Conservation (phyloP, 2,113 vertebrate genomes). For the Periophthalmodon schlosseri region DNA sequence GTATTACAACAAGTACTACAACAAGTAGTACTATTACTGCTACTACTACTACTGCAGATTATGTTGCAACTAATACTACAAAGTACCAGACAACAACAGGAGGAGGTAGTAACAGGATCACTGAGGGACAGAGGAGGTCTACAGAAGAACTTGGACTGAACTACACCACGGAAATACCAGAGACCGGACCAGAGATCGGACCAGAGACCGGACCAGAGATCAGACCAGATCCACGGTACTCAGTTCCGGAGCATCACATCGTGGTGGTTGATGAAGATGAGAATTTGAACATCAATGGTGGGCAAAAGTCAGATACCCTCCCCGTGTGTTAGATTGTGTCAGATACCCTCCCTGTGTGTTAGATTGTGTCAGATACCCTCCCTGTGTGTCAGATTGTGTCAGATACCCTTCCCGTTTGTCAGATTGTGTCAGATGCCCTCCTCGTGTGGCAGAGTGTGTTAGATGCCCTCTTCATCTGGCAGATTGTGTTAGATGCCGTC, state of each 20-base stretch:
- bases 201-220: too few relatives aligned
- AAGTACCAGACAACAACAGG: background rate
- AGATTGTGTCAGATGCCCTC: too few relatives aligned
- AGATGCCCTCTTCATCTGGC: too few relatives aligned
- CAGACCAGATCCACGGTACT: constrained; percentile 15
- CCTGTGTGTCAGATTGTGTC: too few relatives aligned
- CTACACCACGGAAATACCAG: background rate
- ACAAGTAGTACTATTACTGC: background rate
- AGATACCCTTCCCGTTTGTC: too few relatives aligned
- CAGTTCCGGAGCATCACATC: constrained; percentile 73
- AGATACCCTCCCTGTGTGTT: too few relatives aligned
- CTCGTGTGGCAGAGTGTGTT: too few relatives aligned
- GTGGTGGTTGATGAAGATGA: constrained; percentile 76
- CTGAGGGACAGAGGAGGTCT: background rate
- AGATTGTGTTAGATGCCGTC: too few relatives aligned
- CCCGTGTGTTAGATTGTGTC: too few relatives aligned
- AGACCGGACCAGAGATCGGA: background rate
- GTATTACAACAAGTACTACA: background rate
- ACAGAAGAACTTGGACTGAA: background rate
- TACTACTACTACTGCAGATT: background rate
- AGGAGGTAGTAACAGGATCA: too few relatives aligned
- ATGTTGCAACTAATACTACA: background rate
- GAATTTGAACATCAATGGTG: constrained; percentile 81
- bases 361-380: too few relatives aligned
- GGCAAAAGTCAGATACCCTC: constrained; percentile 61